Base-by-base conservation (phyloP, 1,140 invertebrate species). In the Camponotus vicinus region DNA sequence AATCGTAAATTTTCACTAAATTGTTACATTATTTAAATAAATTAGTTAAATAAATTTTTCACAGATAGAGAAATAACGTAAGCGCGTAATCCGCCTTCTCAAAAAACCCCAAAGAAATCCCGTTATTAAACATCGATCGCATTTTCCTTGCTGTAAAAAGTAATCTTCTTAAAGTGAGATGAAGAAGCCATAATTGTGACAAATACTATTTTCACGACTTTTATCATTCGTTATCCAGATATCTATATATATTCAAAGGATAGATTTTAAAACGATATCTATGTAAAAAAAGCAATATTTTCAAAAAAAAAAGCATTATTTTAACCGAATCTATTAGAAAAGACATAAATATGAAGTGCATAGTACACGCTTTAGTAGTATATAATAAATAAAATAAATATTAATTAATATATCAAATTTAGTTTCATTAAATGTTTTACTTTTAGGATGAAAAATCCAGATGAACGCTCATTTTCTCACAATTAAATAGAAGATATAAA, bases 111-210 rank as follows among this genome's bases (percentile, higher is more conserved):
- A 18, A 67, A 80, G 77, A 70, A 27, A 27, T 27, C 27, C 66
- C 37, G 15, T 70, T 52, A 76, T 84, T 83, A 86, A 66, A 86
- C 40, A 80, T 75, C n/a, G 61, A 88, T 75, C 42, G 34, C n/a
- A 18, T 37, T 64, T 52, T n/a, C 3, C 55, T 32, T 32, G 52
- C n/a, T 55, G 8, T 59, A 70, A 57, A 59, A 32, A 27, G 18
- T 18, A 52, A 27, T 27, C 27, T 27, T 57, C n/a, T 40, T 2
- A 27, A 18, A 59, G 8, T 27, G 7, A 66, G 37, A 3, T 57
- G 27, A 27, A 15, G 52, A 66, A 63, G 15, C 13, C 57, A 52
- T 52, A 77, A 88, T 88, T 73, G 37, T 34, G 27, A 78, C 59
- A 75, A 87, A 87, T 67, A 40, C 61, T 73, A 80, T 27, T 73